phyloP scores from a whole-genome alignment of 2,113 vertebrate species.

The Nannobrachium achirus region DNA sequence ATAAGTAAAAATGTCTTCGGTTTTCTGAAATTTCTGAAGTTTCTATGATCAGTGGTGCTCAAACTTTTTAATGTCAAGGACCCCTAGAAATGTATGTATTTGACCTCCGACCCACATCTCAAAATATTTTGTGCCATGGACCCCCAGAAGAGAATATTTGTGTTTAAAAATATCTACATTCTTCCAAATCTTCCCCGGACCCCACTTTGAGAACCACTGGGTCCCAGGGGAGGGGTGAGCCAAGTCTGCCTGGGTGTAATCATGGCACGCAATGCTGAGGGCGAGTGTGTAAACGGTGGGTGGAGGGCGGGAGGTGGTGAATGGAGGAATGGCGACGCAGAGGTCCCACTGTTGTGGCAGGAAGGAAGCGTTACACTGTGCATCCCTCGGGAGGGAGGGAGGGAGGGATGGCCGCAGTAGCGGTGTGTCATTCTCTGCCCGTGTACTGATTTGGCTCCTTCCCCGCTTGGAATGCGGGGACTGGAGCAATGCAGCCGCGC shows the following conservation, averaged over 20 bases:
- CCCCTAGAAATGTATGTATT: too few relatives aligned
- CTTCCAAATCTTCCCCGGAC: too few relatives aligned
- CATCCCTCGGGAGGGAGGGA: constrained; percentile 37
- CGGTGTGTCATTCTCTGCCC: constrained; percentile 42
- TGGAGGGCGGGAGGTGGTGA: constrained; percentile 17
- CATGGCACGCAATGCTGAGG: constrained; percentile 43
- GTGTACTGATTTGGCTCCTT: constrained; percentile 53
- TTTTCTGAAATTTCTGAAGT: too few relatives aligned
- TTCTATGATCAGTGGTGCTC: not conserved
- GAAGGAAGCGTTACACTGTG: constrained; percentile 47
- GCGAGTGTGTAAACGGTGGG: constrained; percentile 51
- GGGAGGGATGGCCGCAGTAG: constrained; percentile 14
- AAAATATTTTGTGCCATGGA: too few relatives aligned
- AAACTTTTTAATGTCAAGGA: too few relatives aligned
- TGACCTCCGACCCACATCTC: too few relatives aligned
- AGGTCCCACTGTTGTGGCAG: constrained; percentile 47
- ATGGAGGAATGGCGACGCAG: not conserved
- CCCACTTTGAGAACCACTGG: not conserved
- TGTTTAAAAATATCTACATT: too few relatives aligned
- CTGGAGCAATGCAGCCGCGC: constrained; percentile 37
- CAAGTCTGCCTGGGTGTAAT: not conserved
- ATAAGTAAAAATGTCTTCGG: too few relatives aligned
- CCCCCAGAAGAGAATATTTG: too few relatives aligned
- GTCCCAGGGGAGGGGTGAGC: not conserved
- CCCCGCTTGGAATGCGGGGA: constrained; percentile 32